A percentile compares a stretch with the other conserved stretches of the same genome.
Conservation (phyloP, 1,140 invertebrate species). For the Cyclargus thomasi region DNA sequence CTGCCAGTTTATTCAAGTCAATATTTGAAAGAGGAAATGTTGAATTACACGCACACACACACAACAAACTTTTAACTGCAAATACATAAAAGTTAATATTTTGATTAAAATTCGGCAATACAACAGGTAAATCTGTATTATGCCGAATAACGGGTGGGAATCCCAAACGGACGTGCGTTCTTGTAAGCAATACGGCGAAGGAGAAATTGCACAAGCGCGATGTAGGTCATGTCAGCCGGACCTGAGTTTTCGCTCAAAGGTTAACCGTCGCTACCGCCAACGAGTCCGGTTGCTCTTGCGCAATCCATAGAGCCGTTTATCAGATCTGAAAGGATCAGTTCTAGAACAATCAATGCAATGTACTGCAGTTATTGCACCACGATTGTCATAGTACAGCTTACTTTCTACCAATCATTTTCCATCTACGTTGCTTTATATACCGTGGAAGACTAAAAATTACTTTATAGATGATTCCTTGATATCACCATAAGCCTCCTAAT, state of each 20-base stretch:
- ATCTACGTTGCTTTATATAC: no score
- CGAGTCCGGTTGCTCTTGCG: slow-evolving; percentile 64
- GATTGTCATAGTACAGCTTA: no score
- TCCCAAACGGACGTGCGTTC: slow-evolving; percentile 55
- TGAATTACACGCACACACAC: not conserved
- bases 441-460: no score
- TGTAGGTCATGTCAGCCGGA: slow-evolving; percentile 71
- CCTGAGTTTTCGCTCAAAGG: slow-evolving; percentile 69
- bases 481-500: no score
- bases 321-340: slow-evolving; percentile 65
- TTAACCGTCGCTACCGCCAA: slow-evolving; percentile 46
- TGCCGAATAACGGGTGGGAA: slow-evolving; percentile 37
- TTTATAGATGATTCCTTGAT: no score
- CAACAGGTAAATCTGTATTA: not conserved
- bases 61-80: not conserved
- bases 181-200: slow-evolving; percentile 54
- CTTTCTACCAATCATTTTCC: no score
- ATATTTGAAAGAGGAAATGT: no score
- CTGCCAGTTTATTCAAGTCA: no score
- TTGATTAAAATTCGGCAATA: not conserved
- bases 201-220: slow-evolving; percentile 71
- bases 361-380: slow-evolving; percentile 18
- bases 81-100: not conserved
- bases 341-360: slow-evolving; percentile 41
- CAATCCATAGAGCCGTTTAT: slow-evolving; percentile 67